phyloP scores from a whole-genome alignment of 1,140 invertebrate species.

The Tetramorium parvispinum region DNA sequence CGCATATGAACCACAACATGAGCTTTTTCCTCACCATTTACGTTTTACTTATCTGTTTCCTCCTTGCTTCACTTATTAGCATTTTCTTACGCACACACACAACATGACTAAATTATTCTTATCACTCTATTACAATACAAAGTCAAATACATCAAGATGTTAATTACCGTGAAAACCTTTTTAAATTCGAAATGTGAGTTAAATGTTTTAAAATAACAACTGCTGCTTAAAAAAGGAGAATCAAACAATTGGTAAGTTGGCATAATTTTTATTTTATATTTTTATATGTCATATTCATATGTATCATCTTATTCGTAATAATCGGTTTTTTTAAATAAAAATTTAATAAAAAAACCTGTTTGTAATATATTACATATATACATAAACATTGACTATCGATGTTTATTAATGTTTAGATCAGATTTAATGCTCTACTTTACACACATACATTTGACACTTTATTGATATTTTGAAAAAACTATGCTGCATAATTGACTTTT shows the following conservation, averaged over 20 bases:
- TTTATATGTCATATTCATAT: not conserved
- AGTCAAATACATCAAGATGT: slow-evolving; percentile 32
- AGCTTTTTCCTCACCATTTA: slow-evolving; percentile 2
- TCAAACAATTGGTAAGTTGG: slow-evolving; percentile 38
- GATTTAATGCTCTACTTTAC: not conserved
- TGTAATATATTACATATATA: not conserved
- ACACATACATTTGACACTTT: not conserved
- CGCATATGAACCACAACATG: not conserved
- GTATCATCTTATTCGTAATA: not conserved
- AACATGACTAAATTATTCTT: not conserved
- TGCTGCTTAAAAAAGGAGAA: not conserved
- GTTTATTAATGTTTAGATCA: not conserved
- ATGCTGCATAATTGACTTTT: not conserved
- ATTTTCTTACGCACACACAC: not conserved
- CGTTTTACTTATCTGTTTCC: not conserved
- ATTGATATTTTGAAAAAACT: not conserved
- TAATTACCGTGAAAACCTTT: slow-evolving; percentile 8
- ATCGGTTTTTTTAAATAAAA: slow-evolving; percentile 16
- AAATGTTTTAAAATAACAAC: slow-evolving; percentile 22
- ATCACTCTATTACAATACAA: slow-evolving; percentile 5
- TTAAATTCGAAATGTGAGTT: slow-evolving; percentile 5
- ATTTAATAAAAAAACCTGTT: not conserved
- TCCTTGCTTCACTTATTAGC: not conserved
- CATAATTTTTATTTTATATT: slow-evolving; percentile 3
- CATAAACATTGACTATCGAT: not conserved